These are phyloP conservation scores for Cirrhinus mrigala DNA, from an alignment of 2,797 vertebrate species.

Conservation along the genomic window DNA sequence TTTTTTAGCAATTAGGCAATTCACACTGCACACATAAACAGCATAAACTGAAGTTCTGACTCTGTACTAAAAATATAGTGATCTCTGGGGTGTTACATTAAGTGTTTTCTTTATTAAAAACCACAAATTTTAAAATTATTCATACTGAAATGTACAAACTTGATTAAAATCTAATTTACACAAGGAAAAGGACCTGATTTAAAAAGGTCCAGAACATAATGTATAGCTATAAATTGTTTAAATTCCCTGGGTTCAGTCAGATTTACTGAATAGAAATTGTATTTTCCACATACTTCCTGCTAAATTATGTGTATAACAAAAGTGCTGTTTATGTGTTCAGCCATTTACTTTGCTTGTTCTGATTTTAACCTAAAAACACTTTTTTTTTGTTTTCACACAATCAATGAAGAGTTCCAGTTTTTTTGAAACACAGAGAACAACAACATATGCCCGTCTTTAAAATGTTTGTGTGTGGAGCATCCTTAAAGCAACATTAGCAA, in stretches of 20 bases:
- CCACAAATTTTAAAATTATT: background rate
- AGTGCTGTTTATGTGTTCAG: background rate
- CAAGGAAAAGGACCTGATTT: background rate
- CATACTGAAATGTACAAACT: background rate
- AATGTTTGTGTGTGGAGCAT: background rate
- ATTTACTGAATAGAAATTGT: background rate
- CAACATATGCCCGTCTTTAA: background rate
- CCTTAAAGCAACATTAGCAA: slow-evolving; percentile 18
- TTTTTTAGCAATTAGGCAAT: background rate
- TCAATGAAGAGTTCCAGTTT: slow-evolving; percentile 23
- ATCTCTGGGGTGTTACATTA: background rate
- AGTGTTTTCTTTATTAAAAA: background rate
- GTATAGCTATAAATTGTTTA: background rate
- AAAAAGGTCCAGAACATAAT: background rate
- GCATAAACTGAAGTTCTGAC: background rate
- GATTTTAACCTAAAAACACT: background rate
- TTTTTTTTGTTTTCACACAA: slow-evolving; percentile 15
- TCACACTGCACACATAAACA: background rate
- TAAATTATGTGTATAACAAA: background rate
- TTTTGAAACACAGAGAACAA: background rate
- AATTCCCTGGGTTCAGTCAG: background rate
- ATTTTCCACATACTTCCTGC: background rate
- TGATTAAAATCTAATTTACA: background rate
- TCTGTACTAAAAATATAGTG: background rate
- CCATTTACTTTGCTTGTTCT: background rate